These are phyloP conservation scores for Dusona sp. DNA, from an alignment of 2,888 invertebrate species.

Conservation along the genomic window DNA sequence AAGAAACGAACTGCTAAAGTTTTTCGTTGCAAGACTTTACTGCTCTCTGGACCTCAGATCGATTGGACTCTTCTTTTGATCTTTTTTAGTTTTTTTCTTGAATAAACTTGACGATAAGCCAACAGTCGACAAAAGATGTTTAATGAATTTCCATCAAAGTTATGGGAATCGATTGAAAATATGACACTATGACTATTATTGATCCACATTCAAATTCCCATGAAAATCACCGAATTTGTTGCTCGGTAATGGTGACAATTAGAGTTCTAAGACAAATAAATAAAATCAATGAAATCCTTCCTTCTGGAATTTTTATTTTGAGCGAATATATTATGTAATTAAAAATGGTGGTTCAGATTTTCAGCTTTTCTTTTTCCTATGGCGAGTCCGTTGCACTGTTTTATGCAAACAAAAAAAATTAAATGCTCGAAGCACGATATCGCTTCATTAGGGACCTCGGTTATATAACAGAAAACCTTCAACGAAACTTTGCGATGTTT, in stretches of 20 bases:
- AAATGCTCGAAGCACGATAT: conserved; percentile 36
- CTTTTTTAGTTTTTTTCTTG: conserved; percentile 1
- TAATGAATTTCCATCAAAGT: not conserved
- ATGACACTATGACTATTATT: not conserved
- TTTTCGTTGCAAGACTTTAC: conserved; percentile 25
- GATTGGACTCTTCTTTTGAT: conserved; percentile 34
- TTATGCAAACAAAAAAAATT: not conserved
- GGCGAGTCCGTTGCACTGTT: not conserved
- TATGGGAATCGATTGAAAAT: not conserved
- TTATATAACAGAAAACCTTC: not conserved
- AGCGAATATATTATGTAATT: not conserved
- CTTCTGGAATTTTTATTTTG: not conserved
- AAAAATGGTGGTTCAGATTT: not conserved
- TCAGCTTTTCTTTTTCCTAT: not conserved
- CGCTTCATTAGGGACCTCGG: conserved; percentile 35
- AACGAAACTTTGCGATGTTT: conserved; percentile 28
- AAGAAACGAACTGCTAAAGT: conserved; percentile 37
- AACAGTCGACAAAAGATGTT: not conserved
- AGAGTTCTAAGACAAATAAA: not conserved
- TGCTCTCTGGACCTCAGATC: conserved; percentile 4
- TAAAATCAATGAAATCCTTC: not conserved
- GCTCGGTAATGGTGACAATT: not conserved
- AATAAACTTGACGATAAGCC: not conserved
- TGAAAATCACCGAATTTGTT: too few species aligned
- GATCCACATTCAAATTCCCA: not conserved